Percentiles rank a stretch among this genome's conserved stretches.
These are phyloP conservation scores for Rattus norvegicus DNA, from an alignment of 2,113 vertebrate genomes.

Conservation along the genomic window GRCr8 NC_086037.1:31758501-31759000, in stretches of 20 bases:
- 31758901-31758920: not conserved
- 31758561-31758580: not conserved
- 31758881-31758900: not conserved
- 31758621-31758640: no score
- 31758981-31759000: not conserved
- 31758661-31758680: not conserved
- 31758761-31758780: not conserved
- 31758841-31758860: not conserved
- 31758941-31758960: not conserved
- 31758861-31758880: not conserved
- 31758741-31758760: not conserved
- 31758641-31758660: not conserved
- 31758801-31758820: not conserved
- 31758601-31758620: not conserved
- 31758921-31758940: no score
- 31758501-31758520: not conserved
- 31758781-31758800: not conserved
- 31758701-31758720: not conserved
- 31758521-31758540: not conserved
- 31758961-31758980: not conserved
- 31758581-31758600: not conserved
- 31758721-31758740: not conserved
- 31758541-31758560: not conserved
- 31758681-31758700: not conserved
- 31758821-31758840: not conserved